Base-by-base conservation (phyloP, 2,888 invertebrate species). In the Opisthograptis luteolata region DNA sequence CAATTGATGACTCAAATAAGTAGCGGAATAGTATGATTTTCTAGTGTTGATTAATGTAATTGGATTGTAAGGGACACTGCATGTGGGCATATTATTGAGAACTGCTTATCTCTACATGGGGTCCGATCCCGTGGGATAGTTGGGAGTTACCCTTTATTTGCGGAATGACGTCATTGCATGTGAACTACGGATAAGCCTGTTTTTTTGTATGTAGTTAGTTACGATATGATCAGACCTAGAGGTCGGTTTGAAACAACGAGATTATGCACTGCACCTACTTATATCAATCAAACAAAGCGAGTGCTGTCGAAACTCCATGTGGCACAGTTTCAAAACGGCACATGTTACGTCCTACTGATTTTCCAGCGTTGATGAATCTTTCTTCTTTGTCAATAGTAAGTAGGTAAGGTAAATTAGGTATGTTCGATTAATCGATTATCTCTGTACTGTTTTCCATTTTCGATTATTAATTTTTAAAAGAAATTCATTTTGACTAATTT, bases 271-370 rank as follows among this genome's bases (percentile, higher is more conserved):
- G n/a, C n/a, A n/a, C n/a, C n/a, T n/a, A n/a, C n/a, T n/a, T n/a
- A 73, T 84, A 87, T 87, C 84, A 85, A 86, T 87, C 85, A 83
- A 82, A 84, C 77, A 78, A 80, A 79, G 76, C 79, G 81, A 84
- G 70, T 70, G 66, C 55, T 65, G 70, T 68, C 79, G 84, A 76
- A 86, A 84, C 74, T 24, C 34, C 45, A 28, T 48, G 72, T 66
- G 74, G 67, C 77, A 74, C 66, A 77, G 76, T 87, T 84, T 83
- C 84, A 68, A 80, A 79, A 87, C 65, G 70, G 62, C 64, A 71
- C 71, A 73, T 60, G 74, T 80, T 81, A 78, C 74, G 74, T 83
- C 79, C 80, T 75, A 74, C 66, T 52, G 63, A 57, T 58, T 37
- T 32, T 9, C 17, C 2, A 13, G 13, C 15, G 9, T 28, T 51